Conservation (phyloP, 1,140 invertebrate genomes). For the Aphidius gifuensis region DNA sequence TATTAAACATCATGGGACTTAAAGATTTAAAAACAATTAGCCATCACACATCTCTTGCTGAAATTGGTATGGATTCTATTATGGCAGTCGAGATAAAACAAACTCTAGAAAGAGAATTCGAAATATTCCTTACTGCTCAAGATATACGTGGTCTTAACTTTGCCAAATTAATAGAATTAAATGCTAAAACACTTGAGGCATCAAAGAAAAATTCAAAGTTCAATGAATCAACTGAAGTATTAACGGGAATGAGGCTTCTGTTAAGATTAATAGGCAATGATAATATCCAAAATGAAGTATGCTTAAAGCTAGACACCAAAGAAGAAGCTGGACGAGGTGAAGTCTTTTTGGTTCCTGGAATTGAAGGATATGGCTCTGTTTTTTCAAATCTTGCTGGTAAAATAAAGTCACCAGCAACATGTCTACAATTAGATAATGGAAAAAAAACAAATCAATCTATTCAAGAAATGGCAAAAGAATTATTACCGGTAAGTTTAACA, state of each 20-base stretch:
- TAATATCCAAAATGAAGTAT: slow-evolving; percentile 9
- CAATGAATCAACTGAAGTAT: background rate
- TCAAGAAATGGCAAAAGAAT: slow-evolving; percentile 26
- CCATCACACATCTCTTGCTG: slow-evolving; percentile 64
- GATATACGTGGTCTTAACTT: slow-evolving; percentile 66
- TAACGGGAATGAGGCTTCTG: background rate
- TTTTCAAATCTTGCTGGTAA: slow-evolving; percentile 52
- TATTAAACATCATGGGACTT: slow-evolving; percentile 54
- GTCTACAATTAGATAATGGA: slow-evolving; percentile 55
- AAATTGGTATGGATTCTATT: slow-evolving; percentile 79
- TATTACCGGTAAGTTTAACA: slow-evolving; percentile 29
- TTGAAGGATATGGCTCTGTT: slow-evolving; percentile 57
- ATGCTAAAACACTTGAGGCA: slow-evolving; percentile 30
- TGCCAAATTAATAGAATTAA: slow-evolving; percentile 56
- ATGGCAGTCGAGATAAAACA: slow-evolving; percentile 82
- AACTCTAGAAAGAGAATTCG: slow-evolving; percentile 70
- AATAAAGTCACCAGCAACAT: slow-evolving; percentile 58
- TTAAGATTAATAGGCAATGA: background rate
- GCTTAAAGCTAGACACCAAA: slow-evolving; percentile 32
- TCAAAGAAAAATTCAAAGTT: slow-evolving; percentile 20
- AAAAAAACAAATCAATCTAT: slow-evolving; percentile 14
- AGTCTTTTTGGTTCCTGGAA: slow-evolving; percentile 64
- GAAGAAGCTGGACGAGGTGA: slow-evolving; percentile 23
- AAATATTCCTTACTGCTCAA: slow-evolving; percentile 66
- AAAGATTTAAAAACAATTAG: slow-evolving; percentile 60